Evolutionary conservation across 2,888 invertebrate species (phyloP).

Genomic region (Cacoxenus indagator): DNA sequence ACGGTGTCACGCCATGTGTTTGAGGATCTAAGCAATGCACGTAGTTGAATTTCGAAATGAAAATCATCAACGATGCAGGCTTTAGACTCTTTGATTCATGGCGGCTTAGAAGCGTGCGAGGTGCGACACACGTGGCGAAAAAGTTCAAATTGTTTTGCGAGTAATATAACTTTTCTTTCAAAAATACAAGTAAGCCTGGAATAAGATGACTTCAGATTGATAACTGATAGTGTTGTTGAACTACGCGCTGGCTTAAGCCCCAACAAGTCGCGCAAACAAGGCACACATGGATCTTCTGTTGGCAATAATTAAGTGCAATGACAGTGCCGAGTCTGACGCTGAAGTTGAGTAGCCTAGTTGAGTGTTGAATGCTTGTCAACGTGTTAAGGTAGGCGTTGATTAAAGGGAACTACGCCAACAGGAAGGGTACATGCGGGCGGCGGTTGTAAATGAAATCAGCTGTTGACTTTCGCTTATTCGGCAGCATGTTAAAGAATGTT

Average conservation of each 20-base stretch:
- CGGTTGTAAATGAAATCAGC: slow-evolving; percentile 40
- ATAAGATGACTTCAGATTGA: no score
- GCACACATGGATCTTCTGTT: not conserved
- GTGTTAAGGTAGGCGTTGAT: slow-evolving; percentile 2
- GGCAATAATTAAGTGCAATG: slow-evolving; percentile 21
- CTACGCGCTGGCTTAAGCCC: not conserved
- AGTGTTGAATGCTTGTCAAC: not conserved
- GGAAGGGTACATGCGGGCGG: not conserved
- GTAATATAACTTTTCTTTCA: no score
- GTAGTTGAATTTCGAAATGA: not conserved
- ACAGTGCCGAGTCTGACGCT: not conserved
- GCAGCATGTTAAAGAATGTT: no score
- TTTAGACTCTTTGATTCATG: no score
- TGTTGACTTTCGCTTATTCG: slow-evolving; percentile 40
- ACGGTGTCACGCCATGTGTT: not conserved
- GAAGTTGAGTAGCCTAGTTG: not conserved
- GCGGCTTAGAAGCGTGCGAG: no score
- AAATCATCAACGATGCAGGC: not conserved
- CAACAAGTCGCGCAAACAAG: not conserved
- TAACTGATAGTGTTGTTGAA: no score
- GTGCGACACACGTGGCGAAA: no score
- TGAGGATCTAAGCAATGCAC: not conserved
- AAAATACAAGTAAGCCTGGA: no score
- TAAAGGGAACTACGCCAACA: not conserved
- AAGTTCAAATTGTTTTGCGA: no score